phyloP scores from a whole-genome alignment of 2,888 invertebrate species.

The Myopa tessellatipennis region DNA sequence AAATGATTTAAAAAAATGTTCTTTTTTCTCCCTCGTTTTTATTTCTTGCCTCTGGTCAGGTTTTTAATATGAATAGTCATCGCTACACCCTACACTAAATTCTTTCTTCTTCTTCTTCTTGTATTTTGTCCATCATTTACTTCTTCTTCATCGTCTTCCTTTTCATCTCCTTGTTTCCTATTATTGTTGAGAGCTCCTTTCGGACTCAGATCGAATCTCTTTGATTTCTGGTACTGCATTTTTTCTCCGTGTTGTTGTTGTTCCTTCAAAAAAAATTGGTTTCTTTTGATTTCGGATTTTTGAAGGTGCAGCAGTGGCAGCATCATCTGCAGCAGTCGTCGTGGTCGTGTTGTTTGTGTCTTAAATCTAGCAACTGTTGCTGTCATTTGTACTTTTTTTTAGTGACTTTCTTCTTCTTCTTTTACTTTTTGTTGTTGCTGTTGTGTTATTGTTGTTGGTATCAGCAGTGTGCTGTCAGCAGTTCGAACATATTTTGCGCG shows the following conservation, averaged over 20 bases:
- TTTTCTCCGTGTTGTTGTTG: slow-evolving; percentile 4
- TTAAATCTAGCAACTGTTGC: slow-evolving; percentile 4
- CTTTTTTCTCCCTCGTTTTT: neutral
- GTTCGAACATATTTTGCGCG: slow-evolving; percentile 37
- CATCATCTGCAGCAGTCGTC: slow-evolving; percentile 33
- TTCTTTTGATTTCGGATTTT: slow-evolving; percentile 11
- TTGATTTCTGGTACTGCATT: slow-evolving; percentile 23
- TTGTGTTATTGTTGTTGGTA: slow-evolving; percentile 28
- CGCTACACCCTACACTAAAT: neutral
- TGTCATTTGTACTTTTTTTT: neutral
- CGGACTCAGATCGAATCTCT: slow-evolving; percentile 25
- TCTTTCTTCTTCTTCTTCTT: slow-evolving; percentile 5
- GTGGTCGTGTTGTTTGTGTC: slow-evolving; percentile 13
- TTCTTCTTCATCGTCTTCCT: neutral
- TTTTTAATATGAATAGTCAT: neutral
- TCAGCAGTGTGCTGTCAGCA: slow-evolving; percentile 22
- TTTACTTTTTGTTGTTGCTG: slow-evolving; percentile 25
- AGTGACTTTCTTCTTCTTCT: neutral
- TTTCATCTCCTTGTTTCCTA: neutral
- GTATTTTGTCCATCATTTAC: neutral
- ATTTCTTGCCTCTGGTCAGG: slow-evolving; percentile 2
- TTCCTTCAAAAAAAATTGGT: neutral
- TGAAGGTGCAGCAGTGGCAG: slow-evolving; percentile 26
- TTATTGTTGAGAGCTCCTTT: neutral
- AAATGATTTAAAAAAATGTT: neutral